phyloP scores from a whole-genome alignment of 2,797 vertebrate genomes.

The Kryptolebias ocellatus region DNA sequence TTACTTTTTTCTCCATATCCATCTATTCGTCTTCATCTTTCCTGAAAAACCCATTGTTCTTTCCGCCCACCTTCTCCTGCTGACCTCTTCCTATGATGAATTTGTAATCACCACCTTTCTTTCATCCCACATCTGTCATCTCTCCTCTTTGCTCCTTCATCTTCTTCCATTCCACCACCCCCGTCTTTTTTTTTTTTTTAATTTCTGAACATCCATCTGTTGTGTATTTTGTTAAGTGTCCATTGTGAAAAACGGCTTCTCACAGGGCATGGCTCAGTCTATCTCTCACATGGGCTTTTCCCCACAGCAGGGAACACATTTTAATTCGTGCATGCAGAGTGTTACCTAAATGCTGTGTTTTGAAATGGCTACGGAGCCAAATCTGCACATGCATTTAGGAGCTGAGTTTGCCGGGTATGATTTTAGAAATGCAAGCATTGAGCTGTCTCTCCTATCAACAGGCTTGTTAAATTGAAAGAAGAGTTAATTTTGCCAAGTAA shows the following conservation, averaged over 20 bases:
- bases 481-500: conserved; percentile 46
- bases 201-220: conserved; percentile 7
- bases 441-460: conserved; percentile 37
- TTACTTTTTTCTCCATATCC: not conserved
- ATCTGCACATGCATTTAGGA: conserved; percentile 37
- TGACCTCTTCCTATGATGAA: conserved; percentile 40
- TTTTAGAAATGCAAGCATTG: conserved; percentile 46
- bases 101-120: conserved; percentile 52
- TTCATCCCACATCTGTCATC: conserved; percentile 34
- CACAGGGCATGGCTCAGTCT: conserved; percentile 23
- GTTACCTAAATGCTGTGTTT: conserved; percentile 25
- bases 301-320: conserved; percentile 11
- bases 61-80: conserved; percentile 24
- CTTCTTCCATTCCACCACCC: not conserved
- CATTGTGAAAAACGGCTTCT: conserved; percentile 37
- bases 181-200: not conserved
- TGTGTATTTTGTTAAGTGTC: conserved; percentile 34
- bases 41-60: conserved; percentile 33
- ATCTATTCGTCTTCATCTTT: conserved; percentile 22
- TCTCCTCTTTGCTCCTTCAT: conserved; percentile 21
- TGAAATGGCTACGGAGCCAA: conserved; percentile 28
- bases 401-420: conserved; percentile 28
- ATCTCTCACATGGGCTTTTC: conserved; percentile 23
- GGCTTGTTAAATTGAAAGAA: conserved; percentile 59
- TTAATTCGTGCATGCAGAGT: conserved; percentile 36